Base-by-base conservation (phyloP, 2,113 vertebrate species). In the Eolophus roseicapilla region DNA sequence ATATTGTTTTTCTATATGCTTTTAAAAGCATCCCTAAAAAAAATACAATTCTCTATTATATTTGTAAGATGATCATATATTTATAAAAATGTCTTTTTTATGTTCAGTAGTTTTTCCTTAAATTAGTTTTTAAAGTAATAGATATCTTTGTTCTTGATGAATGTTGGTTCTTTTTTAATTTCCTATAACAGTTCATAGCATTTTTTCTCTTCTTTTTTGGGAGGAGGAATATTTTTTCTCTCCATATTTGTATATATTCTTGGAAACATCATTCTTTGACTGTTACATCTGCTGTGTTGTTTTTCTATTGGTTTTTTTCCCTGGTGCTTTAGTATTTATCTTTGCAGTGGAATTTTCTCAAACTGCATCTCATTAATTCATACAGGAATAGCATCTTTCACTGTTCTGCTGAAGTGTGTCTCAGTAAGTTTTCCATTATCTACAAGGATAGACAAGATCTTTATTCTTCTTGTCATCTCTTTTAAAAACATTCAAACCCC, bases 151-250 rank as follows among this genome's bases (percentile, higher is more conserved):
- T 28, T 82, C 10, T 68, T 69, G 63, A 60, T 46, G 20, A 50
- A 46, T 49, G 9, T 25, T 68, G 33, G 14, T 77, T 65, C 9
- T 47, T 4, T 63, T 70, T 74, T 8, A 33, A 4, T 90, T 89
- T 90, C 21, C 16, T 64, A 6, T 14, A 77, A 11, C 13, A 35
- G 6, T 18, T 92, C 27, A 71, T 69, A 29, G 6, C 7, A 41
- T 24, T 47, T 3, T 53, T 68, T 4, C 19, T 8, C 2, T 9
- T 31, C 28, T 12, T 27, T 15, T n/a, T 76, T n/a, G 17, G 18
- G 6, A 2, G 25, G 2, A 0, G 4, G 1, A 0, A 29, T 35
- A 25, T 43, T 64, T 76, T 60, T 63, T 31, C 11, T 15, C 3
- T 79, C 19, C 8, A 4, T 76, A 64, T 35, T 17, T 63, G 4